Percentiles rank a stretch among this genome's conserved stretches.
Evolutionary conservation across 2,797 vertebrate species (phyloP).

Genomic region (Carcharodon carcharias): DNA sequence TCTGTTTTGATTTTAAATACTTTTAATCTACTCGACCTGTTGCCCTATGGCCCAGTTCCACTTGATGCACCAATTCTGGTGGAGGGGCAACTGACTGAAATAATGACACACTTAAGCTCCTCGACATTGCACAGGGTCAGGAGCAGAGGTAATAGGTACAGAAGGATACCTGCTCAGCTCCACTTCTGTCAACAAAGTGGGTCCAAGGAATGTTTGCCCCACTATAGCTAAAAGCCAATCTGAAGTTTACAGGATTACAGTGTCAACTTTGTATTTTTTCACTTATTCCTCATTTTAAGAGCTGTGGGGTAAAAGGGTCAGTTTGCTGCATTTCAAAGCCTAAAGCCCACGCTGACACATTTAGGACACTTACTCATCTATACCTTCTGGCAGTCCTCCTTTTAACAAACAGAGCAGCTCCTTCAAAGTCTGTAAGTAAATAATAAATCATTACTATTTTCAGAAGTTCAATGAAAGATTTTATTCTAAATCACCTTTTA

Average conservation of each 20-base stretch:
- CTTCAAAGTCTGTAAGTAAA: conserved; percentile 30
- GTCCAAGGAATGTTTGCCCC: background rate
- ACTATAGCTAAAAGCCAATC: background rate
- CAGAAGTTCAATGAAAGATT: background rate
- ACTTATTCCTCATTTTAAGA: background rate
- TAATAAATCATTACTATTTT: background rate
- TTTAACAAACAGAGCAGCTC: conserved; percentile 19
- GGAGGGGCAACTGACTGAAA: background rate
- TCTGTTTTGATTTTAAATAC: background rate
- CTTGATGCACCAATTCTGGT: background rate
- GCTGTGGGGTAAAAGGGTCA: background rate
- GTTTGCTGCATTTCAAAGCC: background rate
- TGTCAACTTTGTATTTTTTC: background rate
- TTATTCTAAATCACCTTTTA: background rate
- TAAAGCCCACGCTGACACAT: background rate
- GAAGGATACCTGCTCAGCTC: background rate
- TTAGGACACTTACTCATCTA: conserved; percentile 3
- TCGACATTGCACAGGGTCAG: background rate
- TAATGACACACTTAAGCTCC: background rate
- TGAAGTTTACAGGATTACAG: background rate
- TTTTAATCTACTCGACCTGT: background rate
- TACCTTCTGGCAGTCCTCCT: background rate
- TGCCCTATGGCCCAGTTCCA: background rate
- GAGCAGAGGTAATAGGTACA: background rate
- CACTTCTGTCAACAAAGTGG: background rate